These are phyloP conservation scores for Microcebus murinus DNA, from an alignment of 2,113 vertebrate species.

Conservation along the genomic window DNA sequence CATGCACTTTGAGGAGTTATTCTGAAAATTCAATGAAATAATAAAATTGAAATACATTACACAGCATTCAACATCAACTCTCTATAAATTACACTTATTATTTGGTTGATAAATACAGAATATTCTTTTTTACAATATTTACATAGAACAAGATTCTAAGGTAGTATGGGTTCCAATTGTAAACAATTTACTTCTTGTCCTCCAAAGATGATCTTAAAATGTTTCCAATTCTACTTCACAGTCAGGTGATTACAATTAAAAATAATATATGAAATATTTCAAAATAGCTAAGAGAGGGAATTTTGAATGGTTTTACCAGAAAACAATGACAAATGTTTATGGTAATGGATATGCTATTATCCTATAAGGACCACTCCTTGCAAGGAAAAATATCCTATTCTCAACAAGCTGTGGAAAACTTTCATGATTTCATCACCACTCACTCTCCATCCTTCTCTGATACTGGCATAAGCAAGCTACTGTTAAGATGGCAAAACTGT, in stretches of 20 bases:
- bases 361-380: not conserved
- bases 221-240: not conserved
- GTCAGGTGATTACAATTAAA: not conserved
- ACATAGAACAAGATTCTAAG: not conserved
- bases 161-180: not conserved
- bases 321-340: not conserved
- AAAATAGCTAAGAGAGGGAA: not conserved
- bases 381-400: no score
- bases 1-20: not conserved
- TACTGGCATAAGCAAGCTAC: no score
- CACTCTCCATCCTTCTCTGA: no score
- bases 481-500: no score
- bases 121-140: not conserved
- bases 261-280: not conserved
- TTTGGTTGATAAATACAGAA: not conserved
- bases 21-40: not conserved
- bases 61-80: not conserved
- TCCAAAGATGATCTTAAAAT: not conserved
- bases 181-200: not conserved
- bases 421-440: no score
- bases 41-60: not conserved
- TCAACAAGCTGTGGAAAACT: no score
- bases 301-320: not conserved
- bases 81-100: not conserved
- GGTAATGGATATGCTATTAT: not conserved